Base-by-base conservation (phyloP, 2,797 vertebrate species). In the Sparus aurata region DNA sequence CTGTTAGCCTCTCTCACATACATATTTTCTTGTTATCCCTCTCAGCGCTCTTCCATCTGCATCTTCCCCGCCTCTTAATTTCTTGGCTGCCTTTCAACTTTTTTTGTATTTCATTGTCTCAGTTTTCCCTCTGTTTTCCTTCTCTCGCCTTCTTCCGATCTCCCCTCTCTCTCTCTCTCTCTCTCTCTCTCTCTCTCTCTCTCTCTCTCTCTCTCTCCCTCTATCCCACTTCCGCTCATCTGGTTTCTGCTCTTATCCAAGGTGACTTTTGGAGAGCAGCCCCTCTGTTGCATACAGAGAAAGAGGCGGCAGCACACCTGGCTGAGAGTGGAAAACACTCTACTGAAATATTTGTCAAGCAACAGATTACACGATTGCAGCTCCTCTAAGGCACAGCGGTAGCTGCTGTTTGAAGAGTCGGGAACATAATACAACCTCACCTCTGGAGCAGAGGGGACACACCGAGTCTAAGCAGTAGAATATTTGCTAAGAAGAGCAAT, bases 341-440 rank as follows among this genome's bases (percentile, higher is more conserved):
- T 46, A 49, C n/a, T 68, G 69, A 84, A 89, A 85, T 85, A 83
- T 88, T 83, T 91, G 84, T 85, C 85, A 80, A 85, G 78, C 65
- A 86, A 65, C 79, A 82, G 75, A 89, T 83, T 86, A 86, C 73
- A 84, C 71, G 77, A 79, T 68, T 73, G 81, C 64, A 67, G 68
- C 53, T 76, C 75, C 66, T 90, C 70, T 13, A 47, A 70, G 55
- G 15, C 80, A 47, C 75, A 86, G 73, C 68, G 65, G 75, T 62
- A 70, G 57, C 55, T 62, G 11, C 70, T 80, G 85, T 79, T 85
- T 69, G 72, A 75, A 77, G 82, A 86, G 53, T 50, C 62, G 43
- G 57, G 75, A 77, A 77, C 74, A 73, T 65, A 74, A 80, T 69
- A 47, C 22, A 49, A 34, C 22, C 52, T 79, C 73, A 75, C 63